These are phyloP conservation scores for human (Homo sapiens) DNA, from an alignment of 2,113 vertebrate species.

Conservation along the genomic window DNA sequence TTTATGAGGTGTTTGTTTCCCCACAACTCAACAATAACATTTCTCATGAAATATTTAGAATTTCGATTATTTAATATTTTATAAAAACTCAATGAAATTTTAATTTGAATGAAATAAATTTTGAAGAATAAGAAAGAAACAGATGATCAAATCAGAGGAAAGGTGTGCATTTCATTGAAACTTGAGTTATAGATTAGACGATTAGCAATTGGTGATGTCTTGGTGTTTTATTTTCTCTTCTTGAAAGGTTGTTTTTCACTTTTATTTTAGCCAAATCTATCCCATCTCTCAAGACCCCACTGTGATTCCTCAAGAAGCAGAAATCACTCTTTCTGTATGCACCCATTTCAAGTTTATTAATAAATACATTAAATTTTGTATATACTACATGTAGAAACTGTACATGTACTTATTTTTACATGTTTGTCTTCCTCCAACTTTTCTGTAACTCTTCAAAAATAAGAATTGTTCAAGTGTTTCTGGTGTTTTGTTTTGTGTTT, in stretches of 20 bases:
- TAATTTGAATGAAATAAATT: slow-evolving; percentile 13
- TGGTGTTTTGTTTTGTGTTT: no score
- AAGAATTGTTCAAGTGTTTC: not conserved
- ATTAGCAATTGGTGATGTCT: not conserved
- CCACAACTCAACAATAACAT: not conserved
- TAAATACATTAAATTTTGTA: not conserved
- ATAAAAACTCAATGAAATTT: not conserved
- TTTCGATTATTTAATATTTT: not conserved
- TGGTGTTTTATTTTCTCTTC: not conserved
- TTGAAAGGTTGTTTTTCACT: not conserved
- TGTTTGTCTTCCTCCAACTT: not conserved
- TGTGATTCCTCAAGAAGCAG: not conserved
- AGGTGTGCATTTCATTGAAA: not conserved
- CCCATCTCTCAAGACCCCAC: not conserved
- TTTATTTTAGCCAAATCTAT: not conserved
- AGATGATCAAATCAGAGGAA: not conserved
- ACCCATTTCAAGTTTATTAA: not conserved
- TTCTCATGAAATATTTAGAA: not conserved
- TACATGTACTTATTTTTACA: not conserved
- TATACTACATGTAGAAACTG: not conserved
- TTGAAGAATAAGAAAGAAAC: not conserved
- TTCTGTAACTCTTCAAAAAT: slow-evolving; percentile 21
- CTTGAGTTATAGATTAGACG: not conserved
- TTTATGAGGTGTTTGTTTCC: not conserved
- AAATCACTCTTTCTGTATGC: not conserved